Base-by-base conservation (phyloP, 2,888 invertebrate species). In the Lissocephala sabroskyi region DNA sequence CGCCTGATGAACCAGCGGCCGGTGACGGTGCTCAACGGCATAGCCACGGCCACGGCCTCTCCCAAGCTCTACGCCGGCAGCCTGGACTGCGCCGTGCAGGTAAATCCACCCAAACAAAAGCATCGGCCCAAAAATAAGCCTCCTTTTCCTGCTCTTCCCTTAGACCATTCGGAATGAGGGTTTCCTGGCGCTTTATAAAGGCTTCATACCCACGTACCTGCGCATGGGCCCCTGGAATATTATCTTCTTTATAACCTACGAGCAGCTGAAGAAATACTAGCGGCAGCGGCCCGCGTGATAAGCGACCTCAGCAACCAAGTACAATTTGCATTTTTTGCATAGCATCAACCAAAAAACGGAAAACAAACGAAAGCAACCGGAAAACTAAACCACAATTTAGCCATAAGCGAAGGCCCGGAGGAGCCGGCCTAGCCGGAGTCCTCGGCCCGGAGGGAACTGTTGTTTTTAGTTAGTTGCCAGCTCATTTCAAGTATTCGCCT, bases 201-300 rank as follows among this genome's bases (percentile, higher is more conserved):
- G 97, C 18, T 97, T 97, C 85, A 87, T 97, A 62, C 97, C 97
- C n/a, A 95, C 96, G 17, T 94, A 95, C 92, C 88, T 97, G 64
- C 89, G 97, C 63, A 94, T 97, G 92, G 97, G 97, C 0, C 97
- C 97, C 3, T 97, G 97, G 97, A 97, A 97, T 86, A 92, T 97
- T 61, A 96, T 97, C 82, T 97, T 97, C 87, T 97, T 97, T 86
- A 89, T 96, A 80, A 93, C 94, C 6, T 97, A 95, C 84, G 97
- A 97, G 84, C 95, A 96, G 83, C 87, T 97, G 56, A 96, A 95
- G 84, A 88, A 88, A 67, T 73, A 91, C 50, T 90, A 92, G 43
- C 32, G 1, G 16, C 14, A 52, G 13, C 29, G 33, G 23, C 30
- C 11, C 41, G 18, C 47, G 26, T 44, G 47, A 48, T 28, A 11